A percentile compares a stretch with the other conserved stretches of the same genome.
These are phyloP conservation scores for Nemapogon koenigi DNA, from an alignment of 2,888 invertebrate genomes.

Conservation along the genomic window DNA sequence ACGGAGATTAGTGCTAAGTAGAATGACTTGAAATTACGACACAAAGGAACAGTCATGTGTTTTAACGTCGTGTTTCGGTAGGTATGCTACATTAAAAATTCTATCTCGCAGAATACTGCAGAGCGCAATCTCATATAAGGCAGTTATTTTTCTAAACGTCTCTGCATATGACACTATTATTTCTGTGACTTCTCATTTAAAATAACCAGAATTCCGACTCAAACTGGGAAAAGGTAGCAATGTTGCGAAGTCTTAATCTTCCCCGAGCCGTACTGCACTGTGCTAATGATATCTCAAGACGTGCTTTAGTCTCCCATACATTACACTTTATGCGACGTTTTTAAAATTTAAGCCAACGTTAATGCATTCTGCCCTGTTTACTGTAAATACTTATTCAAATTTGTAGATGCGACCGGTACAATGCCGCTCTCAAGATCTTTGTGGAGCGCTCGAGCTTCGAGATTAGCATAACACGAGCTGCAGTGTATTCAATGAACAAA, in stretches of 20 bases:
- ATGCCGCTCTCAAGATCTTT: constrained; percentile 35
- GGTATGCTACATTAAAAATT: neutral
- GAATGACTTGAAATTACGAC: constrained; percentile 7
- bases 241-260: constrained; percentile 51
- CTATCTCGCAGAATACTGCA: neutral
- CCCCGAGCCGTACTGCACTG: constrained; percentile 34
- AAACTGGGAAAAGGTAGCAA: constrained; percentile 28
- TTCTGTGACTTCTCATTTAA: constrained; percentile 23
- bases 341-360: constrained; percentile 61
- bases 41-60: constrained; percentile 1
- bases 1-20: constrained; percentile 46
- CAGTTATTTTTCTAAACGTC: constrained; percentile 8
- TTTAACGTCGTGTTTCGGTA: neutral
- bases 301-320: constrained; percentile 58
- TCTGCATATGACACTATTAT: constrained; percentile 1
- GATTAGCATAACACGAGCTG: constrained; percentile 51
- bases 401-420: constrained; percentile 44
- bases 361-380: constrained; percentile 56
- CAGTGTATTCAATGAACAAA: constrained; percentile 50
- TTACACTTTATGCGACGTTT: constrained; percentile 61
- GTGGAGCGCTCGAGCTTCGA: constrained; percentile 27
- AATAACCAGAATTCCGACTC: constrained; percentile 27
- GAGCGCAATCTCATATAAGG: constrained; percentile 3
- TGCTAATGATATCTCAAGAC: constrained; percentile 60
- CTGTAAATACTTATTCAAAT: constrained; percentile 61